phyloP scores from a whole-genome alignment of 2,113 vertebrate genomes.

The Poecile atricapillus region DNA sequence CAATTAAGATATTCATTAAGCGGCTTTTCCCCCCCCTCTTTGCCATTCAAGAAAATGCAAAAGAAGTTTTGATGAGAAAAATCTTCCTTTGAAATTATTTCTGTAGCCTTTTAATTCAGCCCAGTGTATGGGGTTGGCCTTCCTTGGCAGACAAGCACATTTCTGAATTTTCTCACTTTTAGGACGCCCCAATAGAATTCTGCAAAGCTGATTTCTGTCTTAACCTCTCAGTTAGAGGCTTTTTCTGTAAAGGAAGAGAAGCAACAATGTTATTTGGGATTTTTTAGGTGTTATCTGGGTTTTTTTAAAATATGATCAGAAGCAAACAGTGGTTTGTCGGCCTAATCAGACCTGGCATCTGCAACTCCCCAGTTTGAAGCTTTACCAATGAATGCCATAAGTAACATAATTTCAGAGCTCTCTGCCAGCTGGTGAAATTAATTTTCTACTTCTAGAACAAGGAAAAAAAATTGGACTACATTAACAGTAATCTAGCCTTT shows the following conservation, averaged over 20 bases:
- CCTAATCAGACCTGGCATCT: neutral
- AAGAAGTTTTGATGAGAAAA: neutral
- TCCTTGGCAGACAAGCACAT: neutral
- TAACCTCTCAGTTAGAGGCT: too few relatives aligned
- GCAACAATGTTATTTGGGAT: neutral
- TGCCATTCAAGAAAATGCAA: neutral
- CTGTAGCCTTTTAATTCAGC: neutral
- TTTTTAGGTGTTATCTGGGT: neutral
- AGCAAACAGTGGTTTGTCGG: neutral
- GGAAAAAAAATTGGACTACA: neutral
- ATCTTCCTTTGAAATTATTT: neutral
- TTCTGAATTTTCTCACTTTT: neutral
- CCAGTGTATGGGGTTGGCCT: neutral
- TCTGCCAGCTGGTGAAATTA: neutral
- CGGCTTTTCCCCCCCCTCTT: rapidly evolving
- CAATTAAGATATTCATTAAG: too few relatives aligned
- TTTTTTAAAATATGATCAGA: neutral
- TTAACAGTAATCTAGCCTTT: neutral
- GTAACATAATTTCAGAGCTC: neutral
- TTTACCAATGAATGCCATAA: neutral
- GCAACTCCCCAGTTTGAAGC: neutral
- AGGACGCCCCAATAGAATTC: neutral
- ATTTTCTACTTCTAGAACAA: neutral
- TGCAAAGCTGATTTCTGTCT: neutral
- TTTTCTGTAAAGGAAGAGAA: neutral